Percentiles rank a stretch among this genome's conserved stretches.
These are phyloP conservation scores for Hycleus cichorii DNA, from an alignment of 1,140 invertebrate genomes.

Conservation along the genomic window DNA sequence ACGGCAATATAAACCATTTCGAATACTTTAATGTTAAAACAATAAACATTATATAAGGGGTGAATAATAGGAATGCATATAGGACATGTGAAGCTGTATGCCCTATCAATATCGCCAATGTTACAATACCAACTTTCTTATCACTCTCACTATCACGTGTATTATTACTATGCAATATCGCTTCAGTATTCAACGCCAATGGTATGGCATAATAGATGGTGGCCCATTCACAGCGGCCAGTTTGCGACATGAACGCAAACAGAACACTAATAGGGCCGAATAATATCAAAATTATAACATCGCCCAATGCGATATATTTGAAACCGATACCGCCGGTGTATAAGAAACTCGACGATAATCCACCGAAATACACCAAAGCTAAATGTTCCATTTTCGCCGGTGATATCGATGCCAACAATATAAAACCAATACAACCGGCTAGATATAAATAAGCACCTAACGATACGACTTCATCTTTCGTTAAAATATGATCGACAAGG, in stretches of 20 bases:
- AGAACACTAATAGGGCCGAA: conserved; percentile 93
- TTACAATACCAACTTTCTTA: conserved; percentile 79
- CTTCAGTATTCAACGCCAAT: conserved; percentile 88
- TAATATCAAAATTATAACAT: conserved; percentile 83
- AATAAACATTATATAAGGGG: conserved; percentile 83
- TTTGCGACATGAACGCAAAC: conserved; percentile 88
- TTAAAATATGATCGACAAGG: conserved; percentile 82
- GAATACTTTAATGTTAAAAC: conserved; percentile 77
- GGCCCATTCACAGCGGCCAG: conserved; percentile 74
- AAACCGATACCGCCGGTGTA: conserved; percentile 90
- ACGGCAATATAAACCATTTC: conserved; percentile 79
- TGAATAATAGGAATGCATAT: conserved; percentile 84
- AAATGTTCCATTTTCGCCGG: conserved; percentile 90
- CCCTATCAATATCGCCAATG: conserved; percentile 88
- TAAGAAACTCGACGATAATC: conserved; percentile 89
- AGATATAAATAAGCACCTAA: conserved; percentile 82
- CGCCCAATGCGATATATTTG: conserved; percentile 88
- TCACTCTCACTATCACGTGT: conserved; percentile 84
- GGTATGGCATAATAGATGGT: conserved; percentile 91
- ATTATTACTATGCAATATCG: conserved; percentile 92
- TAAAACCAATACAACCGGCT: conserved; percentile 82
- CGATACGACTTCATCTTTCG: conserved; percentile 66
- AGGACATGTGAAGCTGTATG: conserved; percentile 83
- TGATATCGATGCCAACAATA: conserved; percentile 69
- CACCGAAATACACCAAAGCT: conserved; percentile 90